A percentile compares a stretch with the other conserved stretches of the same genome.
Evolutionary conservation across 1,140 invertebrate species (phyloP).

Genomic region (Phymorhynchus buccinoides): DNA sequence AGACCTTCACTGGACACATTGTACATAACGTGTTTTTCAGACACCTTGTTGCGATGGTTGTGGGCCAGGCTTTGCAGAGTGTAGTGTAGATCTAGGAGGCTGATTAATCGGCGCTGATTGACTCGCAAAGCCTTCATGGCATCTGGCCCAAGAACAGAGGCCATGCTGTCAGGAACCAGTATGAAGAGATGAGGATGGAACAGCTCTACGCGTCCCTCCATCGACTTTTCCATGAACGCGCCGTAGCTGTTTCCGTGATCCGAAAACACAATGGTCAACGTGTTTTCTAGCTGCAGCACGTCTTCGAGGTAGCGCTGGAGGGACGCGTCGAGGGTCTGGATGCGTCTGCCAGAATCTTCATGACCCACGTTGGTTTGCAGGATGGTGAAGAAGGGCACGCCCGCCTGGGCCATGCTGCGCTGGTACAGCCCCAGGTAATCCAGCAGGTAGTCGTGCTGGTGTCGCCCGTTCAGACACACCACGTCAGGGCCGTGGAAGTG

Average conservation of each 20-base stretch:
- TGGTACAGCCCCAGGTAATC: slow-evolving; percentile 67
- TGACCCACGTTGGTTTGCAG: slow-evolving; percentile 64
- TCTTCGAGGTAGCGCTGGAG: slow-evolving; percentile 55
- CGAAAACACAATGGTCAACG: slow-evolving; percentile 67
- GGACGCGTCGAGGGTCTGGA: slow-evolving; percentile 66
- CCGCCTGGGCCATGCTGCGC: slow-evolving; percentile 15
- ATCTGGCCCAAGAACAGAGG: slow-evolving; percentile 42
- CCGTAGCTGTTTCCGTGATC: slow-evolving; percentile 72
- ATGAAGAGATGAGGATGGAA: slow-evolving; percentile 67
- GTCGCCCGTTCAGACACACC: slow-evolving; percentile 67
- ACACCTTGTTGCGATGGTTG: not conserved
- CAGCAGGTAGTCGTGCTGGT: slow-evolving; percentile 69
- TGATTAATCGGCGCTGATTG: slow-evolving; percentile 60
- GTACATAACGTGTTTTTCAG: slow-evolving; percentile 36
- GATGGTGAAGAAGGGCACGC: slow-evolving; percentile 60
- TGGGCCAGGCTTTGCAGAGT: slow-evolving; percentile 47
- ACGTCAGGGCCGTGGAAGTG: slow-evolving; percentile 66
- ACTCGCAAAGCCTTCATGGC: slow-evolving; percentile 47
- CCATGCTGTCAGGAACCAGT: slow-evolving; percentile 55
- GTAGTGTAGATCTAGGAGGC: slow-evolving; percentile 60
- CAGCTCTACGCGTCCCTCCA: slow-evolving; percentile 65
- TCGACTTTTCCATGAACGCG: slow-evolving; percentile 54
- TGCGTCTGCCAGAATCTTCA: slow-evolving; percentile 64
- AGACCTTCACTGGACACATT: slow-evolving; percentile 55
- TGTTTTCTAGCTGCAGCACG: slow-evolving; percentile 51